Evolutionary conservation across 2,797 vertebrate genomes (phyloP).

Genomic region (Tangara arthus): DNA sequence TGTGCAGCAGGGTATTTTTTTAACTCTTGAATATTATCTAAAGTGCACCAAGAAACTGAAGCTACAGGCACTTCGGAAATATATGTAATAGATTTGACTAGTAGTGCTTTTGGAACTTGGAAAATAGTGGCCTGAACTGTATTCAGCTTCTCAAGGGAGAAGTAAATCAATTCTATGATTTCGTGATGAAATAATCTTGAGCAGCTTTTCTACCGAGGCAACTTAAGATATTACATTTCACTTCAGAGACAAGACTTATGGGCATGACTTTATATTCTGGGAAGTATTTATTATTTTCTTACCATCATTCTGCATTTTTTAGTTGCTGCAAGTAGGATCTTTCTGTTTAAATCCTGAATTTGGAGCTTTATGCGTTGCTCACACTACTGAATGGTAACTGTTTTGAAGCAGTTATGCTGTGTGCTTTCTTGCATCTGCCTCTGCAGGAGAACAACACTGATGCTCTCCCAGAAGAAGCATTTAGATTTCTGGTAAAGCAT

Average conservation of each 20-base stretch:
- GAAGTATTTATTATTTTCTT: neutral
- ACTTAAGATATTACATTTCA: neutral
- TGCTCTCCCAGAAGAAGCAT: neutral
- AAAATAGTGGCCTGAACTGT: neutral
- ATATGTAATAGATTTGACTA: neutral
- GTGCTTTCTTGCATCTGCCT: neutral
- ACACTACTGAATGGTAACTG: neutral
- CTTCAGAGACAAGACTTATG: neutral
- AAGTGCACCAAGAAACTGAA: neutral
- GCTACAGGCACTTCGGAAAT: neutral
- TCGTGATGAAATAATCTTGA: neutral
- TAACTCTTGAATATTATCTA: neutral
- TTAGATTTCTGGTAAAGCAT: neutral
- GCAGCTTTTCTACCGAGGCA: neutral
- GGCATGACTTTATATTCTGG: neutral
- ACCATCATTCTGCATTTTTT: neutral
- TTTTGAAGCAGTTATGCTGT: neutral
- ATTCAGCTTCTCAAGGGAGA: neutral
- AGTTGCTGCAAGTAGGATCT: neutral
- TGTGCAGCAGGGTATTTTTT: rapidly evolving
- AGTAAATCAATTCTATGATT: neutral
- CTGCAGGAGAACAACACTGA: neutral
- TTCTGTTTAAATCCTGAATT: neutral
- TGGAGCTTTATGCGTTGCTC: neutral
- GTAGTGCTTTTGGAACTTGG: neutral